Percentiles rank a stretch among this genome's conserved stretches.
Conservation (phyloP, 2,113 vertebrate genomes). For the Phalacrocorax pelagicus region DNA sequence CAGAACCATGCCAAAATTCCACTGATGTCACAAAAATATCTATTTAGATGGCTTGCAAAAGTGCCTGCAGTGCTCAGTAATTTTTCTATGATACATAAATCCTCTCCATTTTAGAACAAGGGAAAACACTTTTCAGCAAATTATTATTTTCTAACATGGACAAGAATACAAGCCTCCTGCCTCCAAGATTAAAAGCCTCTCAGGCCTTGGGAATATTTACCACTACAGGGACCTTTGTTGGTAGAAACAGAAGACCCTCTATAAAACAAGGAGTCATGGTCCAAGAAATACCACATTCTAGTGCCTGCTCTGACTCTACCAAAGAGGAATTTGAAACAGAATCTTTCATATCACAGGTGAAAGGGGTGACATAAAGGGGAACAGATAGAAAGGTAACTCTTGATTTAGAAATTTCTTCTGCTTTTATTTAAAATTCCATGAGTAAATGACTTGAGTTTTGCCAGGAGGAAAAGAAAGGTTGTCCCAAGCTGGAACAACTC, state of each 20-base stretch:
- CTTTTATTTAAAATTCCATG: neutral
- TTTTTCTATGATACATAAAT: neutral
- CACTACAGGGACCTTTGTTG: neutral
- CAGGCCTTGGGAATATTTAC: neutral
- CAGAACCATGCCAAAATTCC: neutral
- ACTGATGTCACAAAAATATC: neutral
- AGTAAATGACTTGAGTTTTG: neutral
- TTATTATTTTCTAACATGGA: neutral
- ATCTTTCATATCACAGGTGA: neutral
- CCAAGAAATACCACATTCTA: neutral
- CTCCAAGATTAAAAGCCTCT: neutral
- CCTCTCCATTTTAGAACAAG: neutral
- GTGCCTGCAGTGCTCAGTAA: neutral
- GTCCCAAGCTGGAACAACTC: neutral
- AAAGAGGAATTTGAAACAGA: neutral
- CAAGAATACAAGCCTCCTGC: neutral
- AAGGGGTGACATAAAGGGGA: neutral
- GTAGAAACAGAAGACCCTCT: neutral
- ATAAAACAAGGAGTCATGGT: neutral
- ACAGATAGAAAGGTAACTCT: neutral
- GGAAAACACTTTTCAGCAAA: neutral
- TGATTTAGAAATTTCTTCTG: neutral
- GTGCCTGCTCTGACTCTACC: neutral
- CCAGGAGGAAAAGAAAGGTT: neutral
- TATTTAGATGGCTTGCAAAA: neutral